A percentile compares a stretch with the other conserved stretches of the same genome.
phyloP scores from a whole-genome alignment of 2,797 vertebrate species.

The Rhyacichthys aspro region DNA sequence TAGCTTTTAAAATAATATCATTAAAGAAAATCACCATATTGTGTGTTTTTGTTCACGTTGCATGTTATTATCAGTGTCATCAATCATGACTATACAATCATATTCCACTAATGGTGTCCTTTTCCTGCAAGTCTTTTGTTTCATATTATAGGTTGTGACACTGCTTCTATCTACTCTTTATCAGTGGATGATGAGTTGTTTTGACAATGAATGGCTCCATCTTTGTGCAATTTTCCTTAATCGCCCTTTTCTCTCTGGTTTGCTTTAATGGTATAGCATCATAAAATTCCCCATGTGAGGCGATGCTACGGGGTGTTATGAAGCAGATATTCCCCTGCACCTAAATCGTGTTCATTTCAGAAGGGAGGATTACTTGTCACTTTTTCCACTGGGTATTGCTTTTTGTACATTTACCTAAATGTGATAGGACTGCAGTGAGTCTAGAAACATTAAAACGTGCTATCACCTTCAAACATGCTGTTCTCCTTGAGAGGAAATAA shows the following conservation, averaged over 20 bases:
- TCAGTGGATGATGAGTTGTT: neutral
- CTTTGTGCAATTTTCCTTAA: slow-evolving; percentile 4
- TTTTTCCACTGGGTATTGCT: slow-evolving; percentile 32
- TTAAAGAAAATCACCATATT: neutral
- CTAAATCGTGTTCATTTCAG: slow-evolving; percentile 50
- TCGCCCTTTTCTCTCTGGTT: slow-evolving; percentile 9
- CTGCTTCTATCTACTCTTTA: neutral
- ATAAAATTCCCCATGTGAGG: slow-evolving; percentile 28
- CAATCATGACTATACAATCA: neutral
- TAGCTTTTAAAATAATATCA: neutral
- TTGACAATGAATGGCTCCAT: slow-evolving; percentile 9
- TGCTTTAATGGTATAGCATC: slow-evolving; percentile 24
- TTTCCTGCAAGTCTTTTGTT: too few relatives aligned
- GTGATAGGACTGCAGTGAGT: slow-evolving; percentile 25
- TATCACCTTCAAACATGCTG: slow-evolving; percentile 36
- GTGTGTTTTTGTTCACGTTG: neutral
- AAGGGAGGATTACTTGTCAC: slow-evolving; percentile 46
- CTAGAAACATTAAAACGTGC: slow-evolving; percentile 30
- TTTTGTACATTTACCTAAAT: slow-evolving; percentile 36
- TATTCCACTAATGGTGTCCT: neutral
- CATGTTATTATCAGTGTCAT: neutral
- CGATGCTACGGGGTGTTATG: slow-evolving; percentile 16
- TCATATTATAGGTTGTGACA: slow-evolving; percentile 1
- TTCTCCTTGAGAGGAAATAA: slow-evolving; percentile 12
- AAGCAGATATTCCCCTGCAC: slow-evolving; percentile 20